Conservation (phyloP, 2,113 vertebrate genomes). For the Paralichthys olivaceus region DNA sequence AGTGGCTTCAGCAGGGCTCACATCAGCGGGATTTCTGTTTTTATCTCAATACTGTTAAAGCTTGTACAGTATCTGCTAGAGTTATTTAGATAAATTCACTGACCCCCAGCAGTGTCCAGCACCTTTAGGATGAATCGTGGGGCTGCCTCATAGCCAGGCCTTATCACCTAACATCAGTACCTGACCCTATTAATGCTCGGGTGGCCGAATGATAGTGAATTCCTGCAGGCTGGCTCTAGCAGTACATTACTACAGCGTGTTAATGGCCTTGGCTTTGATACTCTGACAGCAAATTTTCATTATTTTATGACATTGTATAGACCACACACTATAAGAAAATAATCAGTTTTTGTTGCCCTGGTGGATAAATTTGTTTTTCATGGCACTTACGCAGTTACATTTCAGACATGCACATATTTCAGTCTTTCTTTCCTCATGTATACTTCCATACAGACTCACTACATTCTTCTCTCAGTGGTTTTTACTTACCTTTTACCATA, state of each 20-base stretch:
- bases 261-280: background rate
- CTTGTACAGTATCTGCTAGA: conserved; percentile 5
- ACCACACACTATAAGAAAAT: background rate
- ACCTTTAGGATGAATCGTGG: conserved; percentile 8
- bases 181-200: background rate
- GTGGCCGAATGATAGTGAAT: background rate
- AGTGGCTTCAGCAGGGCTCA: conserved; percentile 6
- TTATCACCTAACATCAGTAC: background rate
- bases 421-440: too few species aligned
- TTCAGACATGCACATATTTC: too few species aligned
- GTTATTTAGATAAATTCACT: conserved; percentile 21
- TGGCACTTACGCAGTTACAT: too few species aligned
- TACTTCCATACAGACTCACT: too few species aligned
- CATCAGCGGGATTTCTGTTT: conserved; percentile 3
- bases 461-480: too few species aligned
- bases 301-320: background rate
- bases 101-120: conserved; percentile 1
- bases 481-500: too few species aligned
- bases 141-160: background rate
- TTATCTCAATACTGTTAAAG: conserved; percentile 4
- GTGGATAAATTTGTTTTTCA: too few species aligned
- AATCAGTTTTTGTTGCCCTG: background rate
- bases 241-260: background rate
- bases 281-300: background rate
- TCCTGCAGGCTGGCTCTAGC: background rate